Evolutionary conservation across 2,888 invertebrate genomes (phyloP).

Genomic region (Limnephilus auricula): DNA sequence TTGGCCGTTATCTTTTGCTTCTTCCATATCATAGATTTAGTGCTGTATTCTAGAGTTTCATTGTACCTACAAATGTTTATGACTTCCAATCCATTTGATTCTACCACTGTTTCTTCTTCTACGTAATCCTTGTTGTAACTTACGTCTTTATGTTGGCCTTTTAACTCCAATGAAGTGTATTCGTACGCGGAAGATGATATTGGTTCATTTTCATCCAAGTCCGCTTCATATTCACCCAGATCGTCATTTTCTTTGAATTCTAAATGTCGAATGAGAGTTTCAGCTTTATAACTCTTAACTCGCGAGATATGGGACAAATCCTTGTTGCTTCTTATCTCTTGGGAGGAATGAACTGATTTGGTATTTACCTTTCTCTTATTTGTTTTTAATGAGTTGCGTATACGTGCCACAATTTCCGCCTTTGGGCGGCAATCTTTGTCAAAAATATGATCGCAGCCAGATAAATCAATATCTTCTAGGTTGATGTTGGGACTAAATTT

Average conservation of each 20-base stretch:
- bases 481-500: background rate
- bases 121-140: background rate
- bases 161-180: background rate
- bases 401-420: slow-evolving; percentile 10
- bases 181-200: background rate
- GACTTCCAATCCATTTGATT: slow-evolving; percentile 49
- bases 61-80: slow-evolving; percentile 46
- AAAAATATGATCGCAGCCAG: slow-evolving; percentile 37
- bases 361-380: slow-evolving; percentile 24
- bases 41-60: slow-evolving; percentile 35
- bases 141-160: background rate
- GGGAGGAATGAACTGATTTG: slow-evolving; percentile 17
- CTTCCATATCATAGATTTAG: slow-evolving; percentile 41
- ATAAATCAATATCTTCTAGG: slow-evolving; percentile 37
- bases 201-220: background rate
- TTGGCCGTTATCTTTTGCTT: slow-evolving; percentile 29
- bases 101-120: slow-evolving; percentile 33
- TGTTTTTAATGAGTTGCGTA: slow-evolving; percentile 36
- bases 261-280: slow-evolving; percentile 24
- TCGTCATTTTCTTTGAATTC: slow-evolving; percentile 25
- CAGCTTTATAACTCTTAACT: background rate
- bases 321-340: background rate
- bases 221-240: background rate
- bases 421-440: background rate
- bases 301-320: background rate